Percentiles rank a stretch among this genome's conserved stretches.
Conservation (phyloP, 2,888 invertebrate species). For the Keiferia lycopersicella region DNA sequence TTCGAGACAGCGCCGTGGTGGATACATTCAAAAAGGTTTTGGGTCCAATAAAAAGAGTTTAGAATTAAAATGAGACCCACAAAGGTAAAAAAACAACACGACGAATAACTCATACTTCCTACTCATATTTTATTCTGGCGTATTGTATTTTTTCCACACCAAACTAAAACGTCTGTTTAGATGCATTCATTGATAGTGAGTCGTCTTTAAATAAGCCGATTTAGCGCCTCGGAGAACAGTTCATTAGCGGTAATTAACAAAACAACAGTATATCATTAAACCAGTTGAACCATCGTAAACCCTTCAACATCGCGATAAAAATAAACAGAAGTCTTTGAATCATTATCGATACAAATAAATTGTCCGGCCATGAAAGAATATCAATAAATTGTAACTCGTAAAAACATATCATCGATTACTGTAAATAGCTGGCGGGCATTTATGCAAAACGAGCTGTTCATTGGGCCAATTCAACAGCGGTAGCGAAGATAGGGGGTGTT, state of each 20-base stretch:
- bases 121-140: conserved; percentile 49
- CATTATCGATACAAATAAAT: conserved; percentile 77
- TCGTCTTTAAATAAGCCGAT: conserved; percentile 36
- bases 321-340: conserved; percentile 72
- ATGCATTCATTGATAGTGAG: conserved; percentile 32
- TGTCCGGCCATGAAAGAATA: conserved; percentile 71
- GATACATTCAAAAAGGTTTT: conserved; percentile 66
- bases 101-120: conserved; percentile 44
- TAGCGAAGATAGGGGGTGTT: conserved; percentile 62
- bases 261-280: conserved; percentile 49
- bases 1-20: conserved; percentile 68
- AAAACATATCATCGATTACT: conserved; percentile 79
- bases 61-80: conserved; percentile 53
- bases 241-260: conserved; percentile 56
- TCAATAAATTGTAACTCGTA: conserved; percentile 77
- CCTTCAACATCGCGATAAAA: conserved; percentile 59
- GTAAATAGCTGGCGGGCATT: conserved; percentile 79
- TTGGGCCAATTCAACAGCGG: conserved; percentile 72
- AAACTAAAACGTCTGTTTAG: conserved; percentile 38
- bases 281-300: conserved; percentile 54
- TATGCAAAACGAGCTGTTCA: conserved; percentile 73
- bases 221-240: conserved; percentile 34
- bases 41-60: conserved; percentile 60
- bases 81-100: conserved; percentile 62
- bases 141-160: conserved; percentile 47